Conservation (phyloP, 2,113 vertebrate genomes). For the Pomatorhinus ruficollis region DNA sequence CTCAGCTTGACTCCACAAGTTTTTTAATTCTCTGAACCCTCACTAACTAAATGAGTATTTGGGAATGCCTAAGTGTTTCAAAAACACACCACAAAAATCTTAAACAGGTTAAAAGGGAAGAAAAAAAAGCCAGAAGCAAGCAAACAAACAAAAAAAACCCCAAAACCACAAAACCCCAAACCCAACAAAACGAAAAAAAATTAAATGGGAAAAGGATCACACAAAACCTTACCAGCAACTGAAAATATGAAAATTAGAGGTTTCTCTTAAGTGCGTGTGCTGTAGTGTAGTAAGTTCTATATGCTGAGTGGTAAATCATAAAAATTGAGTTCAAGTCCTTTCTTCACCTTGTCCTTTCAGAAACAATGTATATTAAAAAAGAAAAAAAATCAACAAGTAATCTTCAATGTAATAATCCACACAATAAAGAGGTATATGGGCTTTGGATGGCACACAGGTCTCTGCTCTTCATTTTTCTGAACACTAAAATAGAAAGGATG, state of each 20-base stretch:
- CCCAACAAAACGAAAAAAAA: neutral
- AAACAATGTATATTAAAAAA: neutral
- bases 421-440: rapidly evolving
- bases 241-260: neutral
- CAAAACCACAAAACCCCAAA: neutral
- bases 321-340: neutral
- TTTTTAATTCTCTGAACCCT: neutral
- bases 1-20: neutral
- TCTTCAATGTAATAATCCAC: neutral
- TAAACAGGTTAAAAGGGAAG: neutral
- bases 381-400: neutral
- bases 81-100: neutral
- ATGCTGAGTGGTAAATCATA: neutral
- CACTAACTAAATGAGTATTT: neutral
- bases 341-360: neutral
- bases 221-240: neutral
- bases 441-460: neutral
- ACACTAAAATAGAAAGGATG: neutral
- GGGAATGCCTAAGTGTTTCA: neutral
- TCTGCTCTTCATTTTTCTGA: neutral
- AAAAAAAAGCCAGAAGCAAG: neutral
- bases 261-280: neutral
- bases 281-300: neutral
- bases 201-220: rapidly evolving
- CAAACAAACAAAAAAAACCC: neutral